phyloP scores from a whole-genome alignment of 2,113 vertebrate genomes.

The Acrocephalus kingi region DNA sequence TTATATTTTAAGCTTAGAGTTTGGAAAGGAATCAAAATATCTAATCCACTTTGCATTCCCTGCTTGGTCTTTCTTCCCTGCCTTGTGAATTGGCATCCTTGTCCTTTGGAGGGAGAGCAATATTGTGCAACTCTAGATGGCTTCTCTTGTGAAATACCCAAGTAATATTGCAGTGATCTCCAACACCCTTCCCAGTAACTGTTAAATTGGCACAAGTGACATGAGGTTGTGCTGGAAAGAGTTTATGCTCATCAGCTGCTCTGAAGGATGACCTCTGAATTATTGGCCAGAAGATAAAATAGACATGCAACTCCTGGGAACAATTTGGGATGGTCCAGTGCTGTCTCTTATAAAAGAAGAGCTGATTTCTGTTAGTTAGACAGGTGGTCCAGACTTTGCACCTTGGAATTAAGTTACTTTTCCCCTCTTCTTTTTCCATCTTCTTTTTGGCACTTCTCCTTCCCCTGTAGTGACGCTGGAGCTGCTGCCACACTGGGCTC shows the following conservation, averaged over 20 bases:
- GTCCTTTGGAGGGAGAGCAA: neutral
- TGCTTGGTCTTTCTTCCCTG: neutral
- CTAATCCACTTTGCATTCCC: slow-evolving; percentile 16
- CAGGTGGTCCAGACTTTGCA: neutral
- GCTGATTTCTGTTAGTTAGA: neutral
- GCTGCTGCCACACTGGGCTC: no score
- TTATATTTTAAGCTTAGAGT: slow-evolving; percentile 44
- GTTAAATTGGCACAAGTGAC: neutral
- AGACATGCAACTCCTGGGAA: accelerated
- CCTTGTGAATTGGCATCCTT: slow-evolving; percentile 9
- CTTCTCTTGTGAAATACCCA: neutral
- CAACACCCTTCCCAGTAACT: neutral
- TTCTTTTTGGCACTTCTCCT: neutral
- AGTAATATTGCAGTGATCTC: neutral
- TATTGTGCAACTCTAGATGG: neutral
- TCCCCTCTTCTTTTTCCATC: neutral
- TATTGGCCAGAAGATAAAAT: neutral
- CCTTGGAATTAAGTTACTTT: neutral
- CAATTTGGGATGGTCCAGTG: neutral
- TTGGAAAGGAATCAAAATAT: slow-evolving; percentile 39
- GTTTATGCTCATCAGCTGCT: neutral
- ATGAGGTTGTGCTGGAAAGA: neutral
- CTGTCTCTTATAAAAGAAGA: neutral
- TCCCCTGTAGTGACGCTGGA: neutral
- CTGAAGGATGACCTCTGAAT: neutral